phyloP scores from a whole-genome alignment of 2,797 vertebrate species.

The Myiotriccus ornatus region DNA sequence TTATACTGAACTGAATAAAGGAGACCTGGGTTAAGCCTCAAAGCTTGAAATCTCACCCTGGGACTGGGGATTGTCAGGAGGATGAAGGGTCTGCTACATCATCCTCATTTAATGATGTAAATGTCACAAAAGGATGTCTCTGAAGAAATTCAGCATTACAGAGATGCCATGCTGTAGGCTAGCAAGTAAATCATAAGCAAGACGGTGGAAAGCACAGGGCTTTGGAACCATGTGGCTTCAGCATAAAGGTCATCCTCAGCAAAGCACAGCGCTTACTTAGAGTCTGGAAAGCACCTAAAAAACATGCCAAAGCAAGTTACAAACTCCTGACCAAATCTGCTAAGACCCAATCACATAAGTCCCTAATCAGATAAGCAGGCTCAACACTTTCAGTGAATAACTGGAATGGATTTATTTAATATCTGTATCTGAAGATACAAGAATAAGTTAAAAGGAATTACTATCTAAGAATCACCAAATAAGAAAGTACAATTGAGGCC shows the following conservation, averaged over 20 bases:
- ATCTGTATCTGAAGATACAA: background rate
- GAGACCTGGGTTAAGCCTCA: background rate
- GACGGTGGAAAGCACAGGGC: background rate
- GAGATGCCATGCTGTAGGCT: background rate
- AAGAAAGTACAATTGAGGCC: background rate
- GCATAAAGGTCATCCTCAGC: background rate
- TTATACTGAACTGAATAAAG: background rate
- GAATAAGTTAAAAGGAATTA: background rate
- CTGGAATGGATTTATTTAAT: background rate
- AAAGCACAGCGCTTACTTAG: background rate
- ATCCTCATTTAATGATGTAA: background rate
- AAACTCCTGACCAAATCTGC: background rate
- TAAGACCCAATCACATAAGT: background rate
- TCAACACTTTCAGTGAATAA: constrained; percentile 1
- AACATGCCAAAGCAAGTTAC: constrained; percentile 21
- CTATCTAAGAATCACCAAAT: background rate
- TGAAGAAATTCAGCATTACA: background rate
- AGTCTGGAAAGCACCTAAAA: constrained; percentile 42
- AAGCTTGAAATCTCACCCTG: background rate
- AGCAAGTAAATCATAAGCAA: background rate
- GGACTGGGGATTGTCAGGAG: background rate
- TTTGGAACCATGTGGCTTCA: background rate
- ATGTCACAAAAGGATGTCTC: background rate
- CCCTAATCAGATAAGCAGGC: background rate
- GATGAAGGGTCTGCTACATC: background rate